A percentile compares a stretch with the other conserved stretches of the same genome.
Conservation (phyloP, 1,140 invertebrate genomes). For the Papilio helenus region DNA sequence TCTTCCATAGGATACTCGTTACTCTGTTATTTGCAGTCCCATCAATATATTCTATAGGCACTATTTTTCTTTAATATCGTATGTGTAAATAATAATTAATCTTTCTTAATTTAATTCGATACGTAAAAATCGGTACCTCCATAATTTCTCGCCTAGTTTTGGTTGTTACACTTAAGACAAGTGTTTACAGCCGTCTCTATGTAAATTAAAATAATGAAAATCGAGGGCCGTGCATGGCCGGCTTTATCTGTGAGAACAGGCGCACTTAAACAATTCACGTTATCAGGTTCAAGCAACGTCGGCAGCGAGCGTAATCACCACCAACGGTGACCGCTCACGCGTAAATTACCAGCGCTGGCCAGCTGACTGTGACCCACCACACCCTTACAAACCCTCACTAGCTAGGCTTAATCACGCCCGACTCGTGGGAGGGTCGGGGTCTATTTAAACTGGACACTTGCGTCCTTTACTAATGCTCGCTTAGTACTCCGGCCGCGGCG, state of each 20-base stretch:
- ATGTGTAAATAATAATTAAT: too few relatives aligned
- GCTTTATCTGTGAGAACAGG: constrained; percentile 41
- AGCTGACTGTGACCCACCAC: constrained; percentile 48
- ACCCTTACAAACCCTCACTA: constrained; percentile 43
- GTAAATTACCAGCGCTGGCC: constrained; percentile 70
- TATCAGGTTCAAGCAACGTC: constrained; percentile 64
- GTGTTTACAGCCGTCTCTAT: neutral
- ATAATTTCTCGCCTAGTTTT: too few relatives aligned
- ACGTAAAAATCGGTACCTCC: neutral
- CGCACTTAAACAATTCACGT: constrained; percentile 58
- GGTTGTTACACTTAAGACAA: neutral
- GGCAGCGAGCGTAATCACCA: constrained; percentile 74
- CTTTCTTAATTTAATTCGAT: too few relatives aligned
- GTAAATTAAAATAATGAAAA: constrained; percentile 22
- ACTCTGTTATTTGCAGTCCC: too few relatives aligned
- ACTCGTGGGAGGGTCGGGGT: constrained; percentile 47
- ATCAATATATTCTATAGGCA: too few relatives aligned
- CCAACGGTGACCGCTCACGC: constrained; percentile 73
- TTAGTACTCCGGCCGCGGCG: constrained; percentile 65
- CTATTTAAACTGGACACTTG: constrained; percentile 54
- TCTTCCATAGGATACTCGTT: too few relatives aligned
- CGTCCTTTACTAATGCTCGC: constrained; percentile 73
- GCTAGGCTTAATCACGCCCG: constrained; percentile 25
- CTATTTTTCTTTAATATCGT: too few relatives aligned
- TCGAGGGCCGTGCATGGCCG: constrained; percentile 11